Evolutionary conservation across 1,140 invertebrate genomes (phyloP).

Genomic region (Drosophila pallidifrons): DNA sequence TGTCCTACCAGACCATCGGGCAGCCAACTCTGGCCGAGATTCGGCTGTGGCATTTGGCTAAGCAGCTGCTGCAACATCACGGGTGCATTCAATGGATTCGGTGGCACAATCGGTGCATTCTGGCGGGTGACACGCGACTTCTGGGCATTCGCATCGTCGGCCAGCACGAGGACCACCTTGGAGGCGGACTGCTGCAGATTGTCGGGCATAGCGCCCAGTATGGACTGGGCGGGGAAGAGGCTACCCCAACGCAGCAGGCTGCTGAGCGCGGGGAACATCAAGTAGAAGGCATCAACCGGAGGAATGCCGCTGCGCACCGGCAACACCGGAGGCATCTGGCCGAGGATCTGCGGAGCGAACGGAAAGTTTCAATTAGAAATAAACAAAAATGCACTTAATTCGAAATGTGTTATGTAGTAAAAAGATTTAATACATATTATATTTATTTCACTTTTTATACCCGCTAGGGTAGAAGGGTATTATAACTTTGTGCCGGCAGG

Average conservation of each 20-base stretch:
- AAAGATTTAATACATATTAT: no score
- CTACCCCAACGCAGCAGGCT: constrained; percentile 69
- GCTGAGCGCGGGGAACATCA: constrained; percentile 65
- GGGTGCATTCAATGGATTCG: not conserved
- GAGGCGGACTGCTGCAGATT: constrained; percentile 49
- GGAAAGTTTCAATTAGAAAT: not conserved
- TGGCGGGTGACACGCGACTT: constrained; percentile 68
- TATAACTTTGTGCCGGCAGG: no score
- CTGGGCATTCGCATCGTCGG: constrained; percentile 59
- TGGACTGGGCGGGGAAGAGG: constrained; percentile 54
- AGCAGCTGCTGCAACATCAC: constrained; percentile 27
- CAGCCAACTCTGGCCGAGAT: constrained; percentile 9
- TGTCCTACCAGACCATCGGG: constrained; percentile 34
- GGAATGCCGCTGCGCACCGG: constrained; percentile 44
- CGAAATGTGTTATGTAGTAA: no score
- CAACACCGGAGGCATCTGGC: constrained; percentile 47
- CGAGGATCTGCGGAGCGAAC: constrained; percentile 42
- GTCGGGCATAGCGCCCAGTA: constrained; percentile 59
- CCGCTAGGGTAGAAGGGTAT: no score
- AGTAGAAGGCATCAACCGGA: constrained; percentile 55
- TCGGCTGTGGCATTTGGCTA: constrained; percentile 28
- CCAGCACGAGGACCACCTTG: constrained; percentile 76
- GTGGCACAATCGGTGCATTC: constrained; percentile 1
- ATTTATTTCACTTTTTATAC: no score
- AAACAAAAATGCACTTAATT: not conserved